Evolutionary conservation across 2,797 vertebrate genomes (phyloP).

Genomic region (Vireo griseus): DNA sequence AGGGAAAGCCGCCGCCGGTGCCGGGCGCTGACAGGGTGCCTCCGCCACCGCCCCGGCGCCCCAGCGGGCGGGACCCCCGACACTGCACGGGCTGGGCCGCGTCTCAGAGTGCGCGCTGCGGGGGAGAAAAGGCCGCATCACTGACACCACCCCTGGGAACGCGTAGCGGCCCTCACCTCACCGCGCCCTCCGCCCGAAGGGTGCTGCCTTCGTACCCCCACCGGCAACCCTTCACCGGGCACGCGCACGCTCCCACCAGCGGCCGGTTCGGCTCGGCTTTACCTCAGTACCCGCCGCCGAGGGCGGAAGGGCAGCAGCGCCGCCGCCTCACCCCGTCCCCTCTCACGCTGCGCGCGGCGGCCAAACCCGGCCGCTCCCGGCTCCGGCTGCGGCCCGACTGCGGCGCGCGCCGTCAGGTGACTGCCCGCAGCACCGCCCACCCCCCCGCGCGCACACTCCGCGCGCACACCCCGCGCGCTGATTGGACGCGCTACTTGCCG

Average conservation of each 20-base stretch:
- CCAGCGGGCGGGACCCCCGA: background rate
- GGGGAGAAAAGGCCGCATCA: rapidly evolving
- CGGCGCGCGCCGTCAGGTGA: conserved; percentile 36
- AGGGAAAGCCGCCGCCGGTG: background rate
- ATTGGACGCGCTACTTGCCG: background rate
- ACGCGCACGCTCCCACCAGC: background rate
- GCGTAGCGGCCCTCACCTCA: background rate
- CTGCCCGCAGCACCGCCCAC: background rate
- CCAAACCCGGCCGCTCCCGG: background rate
- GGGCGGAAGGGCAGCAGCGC: background rate
- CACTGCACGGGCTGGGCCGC: background rate
- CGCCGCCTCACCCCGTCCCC: background rate
- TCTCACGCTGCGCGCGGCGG: background rate
- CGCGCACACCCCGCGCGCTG: background rate
- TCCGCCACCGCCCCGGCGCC: background rate
- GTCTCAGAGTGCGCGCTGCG: rapidly evolving
- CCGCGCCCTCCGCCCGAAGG: too few species aligned
- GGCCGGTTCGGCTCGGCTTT: background rate
- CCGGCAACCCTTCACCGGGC: background rate
- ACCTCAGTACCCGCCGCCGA: background rate
- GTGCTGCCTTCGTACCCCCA: background rate
- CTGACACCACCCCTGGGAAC: rapidly evolving
- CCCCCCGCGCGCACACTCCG: background rate
- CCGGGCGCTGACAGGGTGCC: background rate
- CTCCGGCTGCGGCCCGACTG: background rate